Base-by-base conservation (phyloP, 2,113 vertebrate species). In the Prolemur simus region DNA sequence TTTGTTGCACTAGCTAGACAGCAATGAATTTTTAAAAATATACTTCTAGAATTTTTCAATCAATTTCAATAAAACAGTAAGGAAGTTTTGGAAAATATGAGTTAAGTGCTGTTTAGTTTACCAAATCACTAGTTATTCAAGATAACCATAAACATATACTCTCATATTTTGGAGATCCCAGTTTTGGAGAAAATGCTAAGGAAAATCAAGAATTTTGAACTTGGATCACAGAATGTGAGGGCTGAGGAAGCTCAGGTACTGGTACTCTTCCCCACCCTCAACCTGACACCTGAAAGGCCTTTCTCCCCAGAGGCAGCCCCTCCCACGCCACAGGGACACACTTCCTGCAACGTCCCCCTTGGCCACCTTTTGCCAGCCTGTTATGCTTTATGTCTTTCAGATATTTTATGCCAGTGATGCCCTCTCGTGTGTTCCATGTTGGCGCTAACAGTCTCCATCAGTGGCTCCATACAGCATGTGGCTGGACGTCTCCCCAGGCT, bases 21-120 rank as follows among this genome's bases (percentile, higher is more conserved):
- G 77, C 45, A 82, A 63, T 45, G 23, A 73, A 7, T 14, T 52
- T 73, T 88, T n/a, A 11, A 13, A 60, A 85, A 80, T 23, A 54
- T 17, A 81, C 74, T 92, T 88, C 56, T n/a, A 82, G 37, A 63
- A 92, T n/a, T 56, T 60, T 88, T 39, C 83, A 88, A 23, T 92
- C 47, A 52, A 8, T 92, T 54, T 68, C 27, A 68, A 9, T 47
- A n/a, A 60, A 84, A 58, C 39, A 60, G 27, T 63, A 42, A 66
- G 58, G 23, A 68, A 20, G 84, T 42, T 77, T 88, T 69, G 29
- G 34, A 88, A 77, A 68, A 27, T 20, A 7, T 27, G 32, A 88
- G 68, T 66, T 45, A 56, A 58, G 18, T 71, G 71, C 21, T 45
- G 4, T 20, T 63, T 60, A 9, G 37, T 34, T 60, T 37, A 37